phyloP scores from a whole-genome alignment of 2,113 vertebrate species.

The Ptilorrhoa leucosticta region DNA sequence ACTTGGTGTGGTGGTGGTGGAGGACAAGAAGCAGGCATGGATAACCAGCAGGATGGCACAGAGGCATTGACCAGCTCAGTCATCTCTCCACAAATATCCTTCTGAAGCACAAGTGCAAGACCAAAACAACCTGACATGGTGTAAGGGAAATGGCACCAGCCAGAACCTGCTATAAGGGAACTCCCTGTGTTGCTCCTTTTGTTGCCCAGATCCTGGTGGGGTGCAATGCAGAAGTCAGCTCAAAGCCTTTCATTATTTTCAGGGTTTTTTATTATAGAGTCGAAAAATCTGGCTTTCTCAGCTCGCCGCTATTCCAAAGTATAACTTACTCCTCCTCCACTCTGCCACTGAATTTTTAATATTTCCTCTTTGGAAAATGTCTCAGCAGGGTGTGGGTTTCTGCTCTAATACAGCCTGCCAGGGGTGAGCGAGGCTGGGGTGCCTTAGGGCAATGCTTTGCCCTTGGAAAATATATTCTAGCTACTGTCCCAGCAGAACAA shows the following conservation, averaged over 20 bases:
- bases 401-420: neutral
- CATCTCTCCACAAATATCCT: neutral
- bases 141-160: neutral
- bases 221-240: slow-evolving; percentile 12
- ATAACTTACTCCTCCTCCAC: neutral
- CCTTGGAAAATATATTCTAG: neutral
- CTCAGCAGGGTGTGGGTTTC: slow-evolving; percentile 16
- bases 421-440: neutral
- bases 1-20: neutral
- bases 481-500: neutral
- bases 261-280: neutral
- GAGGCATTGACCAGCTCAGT: neutral
- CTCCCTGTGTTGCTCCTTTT: neutral
- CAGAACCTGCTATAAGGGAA: neutral
- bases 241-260: slow-evolving; percentile 24
- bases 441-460: neutral
- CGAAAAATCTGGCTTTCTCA: neutral
- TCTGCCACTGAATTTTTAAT: slow-evolving; percentile 42
- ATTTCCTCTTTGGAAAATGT: slow-evolving; percentile 54
- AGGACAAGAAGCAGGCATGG: accelerated
- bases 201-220: neutral
- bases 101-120: neutral
- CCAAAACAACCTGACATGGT: neutral
- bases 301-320: neutral
- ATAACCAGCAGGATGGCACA: neutral